phyloP scores from a whole-genome alignment of 1,140 invertebrate genomes.

The Philopotamus ludificatus region DNA sequence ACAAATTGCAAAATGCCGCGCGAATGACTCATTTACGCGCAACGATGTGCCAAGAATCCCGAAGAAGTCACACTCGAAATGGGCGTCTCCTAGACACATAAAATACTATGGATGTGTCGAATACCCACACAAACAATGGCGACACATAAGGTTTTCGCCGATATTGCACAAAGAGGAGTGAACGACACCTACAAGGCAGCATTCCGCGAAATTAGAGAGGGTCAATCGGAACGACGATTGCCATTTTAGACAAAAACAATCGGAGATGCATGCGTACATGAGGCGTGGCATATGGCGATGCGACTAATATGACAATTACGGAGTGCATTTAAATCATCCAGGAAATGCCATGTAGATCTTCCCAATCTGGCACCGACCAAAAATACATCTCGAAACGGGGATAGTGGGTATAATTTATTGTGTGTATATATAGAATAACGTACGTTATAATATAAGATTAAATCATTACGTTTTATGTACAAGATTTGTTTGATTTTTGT shows the following conservation, averaged over 20 bases:
- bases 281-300: no score
- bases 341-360: constrained; percentile 1
- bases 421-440: no score
- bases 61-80: not conserved
- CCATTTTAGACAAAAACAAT: not conserved
- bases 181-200: not conserved
- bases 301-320: no score
- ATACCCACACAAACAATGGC: not conserved
- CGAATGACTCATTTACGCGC: not conserved
- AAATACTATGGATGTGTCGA: constrained; percentile 9
- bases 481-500: no score
- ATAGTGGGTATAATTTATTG: no score
- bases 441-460: no score
- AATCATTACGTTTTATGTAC: no score
- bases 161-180: not conserved
- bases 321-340: no score
- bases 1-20: not conserved
- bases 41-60: constrained; percentile 7
- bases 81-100: constrained; percentile 23
- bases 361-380: not conserved
- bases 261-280: no score
- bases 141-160: not conserved
- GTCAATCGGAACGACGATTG: not conserved
- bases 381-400: constrained; percentile 1
- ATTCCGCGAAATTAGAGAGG: not conserved